These are phyloP conservation scores for Pseudomyrmex pallidus DNA, from an alignment of 1,140 invertebrate genomes.

Conservation along the genomic window DNA sequence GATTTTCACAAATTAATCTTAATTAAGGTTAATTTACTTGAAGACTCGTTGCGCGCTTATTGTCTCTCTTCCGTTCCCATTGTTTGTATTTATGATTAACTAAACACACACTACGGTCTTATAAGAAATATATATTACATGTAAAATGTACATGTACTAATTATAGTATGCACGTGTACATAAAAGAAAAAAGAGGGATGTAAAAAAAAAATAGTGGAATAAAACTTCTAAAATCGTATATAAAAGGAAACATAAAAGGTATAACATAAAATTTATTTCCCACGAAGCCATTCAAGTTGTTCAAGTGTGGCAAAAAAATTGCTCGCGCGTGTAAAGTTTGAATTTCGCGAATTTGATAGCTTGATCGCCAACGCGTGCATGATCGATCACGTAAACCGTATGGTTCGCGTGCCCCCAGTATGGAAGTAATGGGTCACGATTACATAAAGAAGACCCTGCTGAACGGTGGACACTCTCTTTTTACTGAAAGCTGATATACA, in stretches of 20 bases:
- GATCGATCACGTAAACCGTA: constrained; percentile 76
- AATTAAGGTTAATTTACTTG: constrained; percentile 28
- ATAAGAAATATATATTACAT: no score
- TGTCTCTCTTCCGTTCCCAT: not conserved
- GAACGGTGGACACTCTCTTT: constrained; percentile 31
- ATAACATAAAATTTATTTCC: constrained; percentile 63
- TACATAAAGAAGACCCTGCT: constrained; percentile 78
- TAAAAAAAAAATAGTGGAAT: not conserved
- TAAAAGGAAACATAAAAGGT: not conserved
- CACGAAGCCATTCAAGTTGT: constrained; percentile 68
- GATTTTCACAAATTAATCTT: constrained; percentile 3
- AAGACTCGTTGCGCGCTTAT: not conserved
- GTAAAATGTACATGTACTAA: no score
- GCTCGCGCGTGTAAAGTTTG: constrained; percentile 78
- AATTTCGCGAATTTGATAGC: constrained; percentile 82
- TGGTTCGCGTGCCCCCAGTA: constrained; percentile 83
- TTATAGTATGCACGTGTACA: no score
- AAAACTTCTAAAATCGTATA: not conserved
- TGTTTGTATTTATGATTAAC: constrained; percentile 3
- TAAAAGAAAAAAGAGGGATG: no score
- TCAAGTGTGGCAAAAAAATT: constrained; percentile 69
- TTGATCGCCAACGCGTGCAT: constrained; percentile 67
- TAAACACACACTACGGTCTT: not conserved
- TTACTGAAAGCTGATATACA: constrained; percentile 29
- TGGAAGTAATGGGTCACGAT: constrained; percentile 82